Percentiles rank a stretch among this genome's conserved stretches.
Evolutionary conservation across 2,113 vertebrate genomes (phyloP).

Genomic region (Centropristis striata): DNA sequence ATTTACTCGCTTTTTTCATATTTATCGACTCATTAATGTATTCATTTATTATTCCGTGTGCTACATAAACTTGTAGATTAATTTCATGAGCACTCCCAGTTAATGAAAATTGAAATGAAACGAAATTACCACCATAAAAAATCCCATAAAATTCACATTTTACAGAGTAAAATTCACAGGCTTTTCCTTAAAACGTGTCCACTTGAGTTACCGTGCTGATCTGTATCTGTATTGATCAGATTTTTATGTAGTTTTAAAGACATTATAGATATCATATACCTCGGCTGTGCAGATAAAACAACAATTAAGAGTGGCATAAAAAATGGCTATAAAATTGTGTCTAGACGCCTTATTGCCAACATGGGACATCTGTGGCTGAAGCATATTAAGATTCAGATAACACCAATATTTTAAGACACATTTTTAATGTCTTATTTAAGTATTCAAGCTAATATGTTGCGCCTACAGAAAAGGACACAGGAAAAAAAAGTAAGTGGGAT

Average conservation of each 20-base stretch:
- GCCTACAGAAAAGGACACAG: slow-evolving; percentile 13
- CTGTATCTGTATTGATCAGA: slow-evolving; percentile 37
- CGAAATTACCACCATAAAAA: neutral
- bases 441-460: neutral
- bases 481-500: slow-evolving; percentile 21
- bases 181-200: slow-evolving; percentile 7
- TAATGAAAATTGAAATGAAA: neutral
- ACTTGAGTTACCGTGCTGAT: slow-evolving; percentile 13
- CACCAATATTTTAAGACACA: slow-evolving; percentile 51
- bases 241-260: slow-evolving; percentile 47
- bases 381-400: slow-evolving; percentile 53
- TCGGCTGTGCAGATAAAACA: slow-evolving; percentile 49
- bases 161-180: neutral
- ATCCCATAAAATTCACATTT: slow-evolving; percentile 3
- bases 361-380: slow-evolving; percentile 48
- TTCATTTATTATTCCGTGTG: neutral
- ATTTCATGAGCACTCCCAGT: neutral
- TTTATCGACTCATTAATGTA: neutral
- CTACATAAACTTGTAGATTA: neutral
- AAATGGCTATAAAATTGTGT: slow-evolving; percentile 59
- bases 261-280: slow-evolving; percentile 36
- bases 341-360: slow-evolving; percentile 60
- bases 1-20: neutral
- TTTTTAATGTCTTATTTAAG: slow-evolving; percentile 36
- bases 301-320: slow-evolving; percentile 60